Evolutionary conservation across 1,140 invertebrate genomes (phyloP).

Genomic region (Plutomurus gul): DNA sequence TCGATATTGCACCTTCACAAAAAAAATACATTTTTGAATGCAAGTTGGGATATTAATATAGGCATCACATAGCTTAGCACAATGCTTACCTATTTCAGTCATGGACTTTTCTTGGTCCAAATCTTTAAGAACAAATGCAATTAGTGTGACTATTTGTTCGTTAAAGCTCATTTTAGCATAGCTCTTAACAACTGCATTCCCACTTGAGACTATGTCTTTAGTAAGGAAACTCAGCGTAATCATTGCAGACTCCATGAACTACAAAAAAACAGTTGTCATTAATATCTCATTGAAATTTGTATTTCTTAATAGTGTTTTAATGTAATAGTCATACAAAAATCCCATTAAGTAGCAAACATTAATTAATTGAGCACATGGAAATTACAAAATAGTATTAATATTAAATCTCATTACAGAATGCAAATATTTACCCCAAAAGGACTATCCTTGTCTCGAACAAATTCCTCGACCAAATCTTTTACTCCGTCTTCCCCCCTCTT

Average conservation of each 20-base stretch:
- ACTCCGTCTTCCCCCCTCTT: slow-evolving; percentile 43
- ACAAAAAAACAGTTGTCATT: no score
- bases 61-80: no score
- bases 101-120: slow-evolving; percentile 80
- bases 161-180: slow-evolving; percentile 42
- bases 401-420: background rate
- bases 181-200: slow-evolving; percentile 36
- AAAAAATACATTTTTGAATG: background rate
- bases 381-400: background rate
- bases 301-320: no score
- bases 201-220: slow-evolving; percentile 45
- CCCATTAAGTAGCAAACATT: background rate
- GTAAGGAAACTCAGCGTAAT: slow-evolving; percentile 45
- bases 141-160: slow-evolving; percentile 77
- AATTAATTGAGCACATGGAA: background rate
- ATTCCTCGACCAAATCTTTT: slow-evolving; percentile 35
- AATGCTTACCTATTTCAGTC: slow-evolving; percentile 71
- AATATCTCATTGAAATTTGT: background rate
- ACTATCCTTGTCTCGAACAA: slow-evolving; percentile 45
- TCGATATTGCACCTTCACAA: slow-evolving; percentile 70
- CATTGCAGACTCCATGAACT: slow-evolving; percentile 50
- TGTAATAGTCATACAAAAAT: background rate
- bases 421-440: slow-evolving; percentile 37
- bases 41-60: background rate
- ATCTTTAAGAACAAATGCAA: slow-evolving; percentile 82